phyloP scores from a whole-genome alignment of 2,113 vertebrate genomes.

The Pteropus alecto region DNA sequence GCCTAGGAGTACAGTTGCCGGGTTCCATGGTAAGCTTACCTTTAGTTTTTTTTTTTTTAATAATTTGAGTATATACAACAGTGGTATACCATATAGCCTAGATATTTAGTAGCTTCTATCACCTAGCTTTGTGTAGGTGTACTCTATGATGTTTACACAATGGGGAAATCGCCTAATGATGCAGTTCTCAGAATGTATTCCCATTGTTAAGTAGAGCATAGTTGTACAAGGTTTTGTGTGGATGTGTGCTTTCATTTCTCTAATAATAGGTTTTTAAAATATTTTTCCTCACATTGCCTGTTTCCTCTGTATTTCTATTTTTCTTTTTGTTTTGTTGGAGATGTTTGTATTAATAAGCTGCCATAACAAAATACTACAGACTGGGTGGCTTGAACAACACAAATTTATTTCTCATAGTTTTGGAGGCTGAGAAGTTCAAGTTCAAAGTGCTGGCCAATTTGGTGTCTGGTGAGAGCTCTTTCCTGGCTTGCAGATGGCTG shows the following conservation, averaged over 20 bases:
- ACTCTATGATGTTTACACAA: not conserved
- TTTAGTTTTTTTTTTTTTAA: conserved; percentile 13
- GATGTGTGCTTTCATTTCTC: not conserved
- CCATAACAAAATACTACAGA: not conserved
- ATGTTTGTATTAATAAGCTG: not conserved
- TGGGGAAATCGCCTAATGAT: too few species aligned
- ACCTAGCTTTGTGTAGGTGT: not conserved
- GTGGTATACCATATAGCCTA: not conserved
- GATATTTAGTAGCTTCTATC: not conserved
- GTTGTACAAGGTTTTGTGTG: not conserved
- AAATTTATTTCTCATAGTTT: not conserved
- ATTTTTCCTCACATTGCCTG: not conserved
- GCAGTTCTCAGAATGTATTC: not conserved
- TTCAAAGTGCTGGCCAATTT: not conserved
- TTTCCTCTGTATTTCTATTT: not conserved
- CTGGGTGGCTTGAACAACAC: not conserved
- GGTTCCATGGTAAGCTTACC: not conserved
- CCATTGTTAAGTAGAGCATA: too few species aligned
- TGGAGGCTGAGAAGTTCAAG: not conserved
- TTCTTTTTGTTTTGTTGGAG: conserved; percentile 17
- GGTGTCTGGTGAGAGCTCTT: not conserved
- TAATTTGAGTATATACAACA: not conserved
- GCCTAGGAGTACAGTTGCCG: not conserved
- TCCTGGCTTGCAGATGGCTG: not conserved
- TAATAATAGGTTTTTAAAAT: not conserved